Conservation (phyloP, 2,797 vertebrate species). For the Xerus rutilus region DNA sequence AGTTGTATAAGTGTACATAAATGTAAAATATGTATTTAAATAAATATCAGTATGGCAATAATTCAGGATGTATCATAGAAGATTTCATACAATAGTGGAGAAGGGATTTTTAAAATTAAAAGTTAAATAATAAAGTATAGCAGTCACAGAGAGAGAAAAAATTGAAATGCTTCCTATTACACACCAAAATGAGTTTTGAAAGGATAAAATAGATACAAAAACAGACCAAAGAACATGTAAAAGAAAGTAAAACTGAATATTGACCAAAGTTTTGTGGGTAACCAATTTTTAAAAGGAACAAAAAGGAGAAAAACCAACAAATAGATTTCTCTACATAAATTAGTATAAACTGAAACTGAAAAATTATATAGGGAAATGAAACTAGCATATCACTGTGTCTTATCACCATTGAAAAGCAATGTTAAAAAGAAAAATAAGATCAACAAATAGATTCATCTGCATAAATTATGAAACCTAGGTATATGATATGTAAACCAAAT, state of each 20-base stretch:
- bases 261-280: neutral
- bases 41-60: neutral
- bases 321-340: neutral
- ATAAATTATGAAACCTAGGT: neutral
- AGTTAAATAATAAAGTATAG: neutral
- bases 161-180: neutral
- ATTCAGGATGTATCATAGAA: neutral
- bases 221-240: neutral
- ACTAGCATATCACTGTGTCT: neutral
- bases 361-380: neutral
- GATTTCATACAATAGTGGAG: neutral
- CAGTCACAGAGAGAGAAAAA: neutral
- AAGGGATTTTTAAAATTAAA: neutral
- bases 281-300: slow-evolving; percentile 9
- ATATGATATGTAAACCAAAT: neutral
- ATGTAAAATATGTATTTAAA: slow-evolving; percentile 28
- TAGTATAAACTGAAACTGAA: neutral
- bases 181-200: neutral
- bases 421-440: neutral
- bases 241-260: slow-evolving; percentile 49
- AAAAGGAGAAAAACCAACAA: neutral
- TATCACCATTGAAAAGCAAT: slow-evolving; percentile 6
- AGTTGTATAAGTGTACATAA: too few relatives aligned
- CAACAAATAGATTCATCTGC: neutral
- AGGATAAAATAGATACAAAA: slow-evolving; percentile 9